phyloP scores from a whole-genome alignment of 1,140 invertebrate species.

The Harlomillsia oculata region DNA sequence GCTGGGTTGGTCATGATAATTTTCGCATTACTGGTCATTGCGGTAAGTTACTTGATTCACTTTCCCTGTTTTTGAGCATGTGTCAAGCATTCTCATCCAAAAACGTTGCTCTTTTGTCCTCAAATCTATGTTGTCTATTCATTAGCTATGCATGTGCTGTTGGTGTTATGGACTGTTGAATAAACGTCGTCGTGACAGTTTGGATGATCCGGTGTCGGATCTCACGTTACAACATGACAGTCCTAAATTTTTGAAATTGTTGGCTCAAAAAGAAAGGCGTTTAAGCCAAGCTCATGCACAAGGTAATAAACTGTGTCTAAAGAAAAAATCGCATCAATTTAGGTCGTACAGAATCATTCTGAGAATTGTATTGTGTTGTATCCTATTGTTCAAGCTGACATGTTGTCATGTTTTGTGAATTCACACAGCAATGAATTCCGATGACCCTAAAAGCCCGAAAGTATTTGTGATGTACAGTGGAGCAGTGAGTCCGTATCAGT shows the following conservation, averaged over 20 bases:
- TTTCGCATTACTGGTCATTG: slow-evolving; percentile 2
- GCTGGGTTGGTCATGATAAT: slow-evolving; percentile 14
- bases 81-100: neutral
- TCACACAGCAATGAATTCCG: too few species aligned
- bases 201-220: slow-evolving; percentile 13
- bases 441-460: too few species aligned
- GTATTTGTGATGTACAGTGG: too few species aligned
- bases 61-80: neutral
- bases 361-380: too few species aligned
- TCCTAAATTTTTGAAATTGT: slow-evolving; percentile 24
- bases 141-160: slow-evolving; percentile 15
- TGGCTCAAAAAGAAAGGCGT: slow-evolving; percentile 15
- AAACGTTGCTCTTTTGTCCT: neutral
- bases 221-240: slow-evolving; percentile 19
- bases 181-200: slow-evolving; percentile 6
- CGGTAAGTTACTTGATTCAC: slow-evolving; percentile 2
- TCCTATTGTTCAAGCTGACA: too few species aligned
- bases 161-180: slow-evolving; percentile 13
- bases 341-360: too few species aligned
- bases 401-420: too few species aligned
- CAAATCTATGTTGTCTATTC: neutral
- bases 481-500: slow-evolving; percentile 14
- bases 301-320: too few species aligned
- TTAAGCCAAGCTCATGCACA: slow-evolving; percentile 3
- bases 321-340: too few species aligned